Conservation (phyloP, 2,113 vertebrate genomes). For the Lagopus leucura region DNA sequence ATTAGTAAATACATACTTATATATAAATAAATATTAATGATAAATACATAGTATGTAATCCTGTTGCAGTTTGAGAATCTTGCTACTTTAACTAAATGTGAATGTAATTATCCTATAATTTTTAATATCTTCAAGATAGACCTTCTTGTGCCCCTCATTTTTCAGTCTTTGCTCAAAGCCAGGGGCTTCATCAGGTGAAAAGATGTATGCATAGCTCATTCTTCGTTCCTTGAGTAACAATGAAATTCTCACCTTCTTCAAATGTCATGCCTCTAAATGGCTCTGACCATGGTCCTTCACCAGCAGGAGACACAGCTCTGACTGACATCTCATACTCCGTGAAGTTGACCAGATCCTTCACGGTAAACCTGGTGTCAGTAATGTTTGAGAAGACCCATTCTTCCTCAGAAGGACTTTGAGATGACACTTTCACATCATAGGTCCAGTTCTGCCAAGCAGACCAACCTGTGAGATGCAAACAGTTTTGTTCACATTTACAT, state of each 20-base stretch:
- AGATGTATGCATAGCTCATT: background rate
- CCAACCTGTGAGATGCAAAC: conserved; percentile 64
- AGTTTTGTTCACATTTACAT: background rate
- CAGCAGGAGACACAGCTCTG: conserved; percentile 77
- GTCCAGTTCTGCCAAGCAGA: conserved; percentile 84
- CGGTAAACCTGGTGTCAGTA: conserved; percentile 35
- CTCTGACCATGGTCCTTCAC: conserved; percentile 71
- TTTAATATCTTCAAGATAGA: background rate
- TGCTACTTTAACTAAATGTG: background rate
- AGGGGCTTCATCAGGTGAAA: background rate
- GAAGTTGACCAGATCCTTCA: conserved; percentile 59
- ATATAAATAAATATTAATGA: background rate
- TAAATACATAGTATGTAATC: background rate
- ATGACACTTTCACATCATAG: conserved; percentile 74
- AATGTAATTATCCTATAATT: background rate
- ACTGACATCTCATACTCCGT: conserved; percentile 69
- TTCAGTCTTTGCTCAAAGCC: background rate
- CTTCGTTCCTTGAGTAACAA: background rate
- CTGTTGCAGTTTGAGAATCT: background rate
- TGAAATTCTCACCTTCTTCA: conserved; percentile 72
- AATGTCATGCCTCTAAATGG: conserved; percentile 76
- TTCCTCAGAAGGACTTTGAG: conserved; percentile 2
- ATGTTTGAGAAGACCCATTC: conserved; percentile 57
- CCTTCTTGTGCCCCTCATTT: background rate
- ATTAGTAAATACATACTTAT: background rate